Conservation (phyloP, 2,113 vertebrate species). For the Phaetusa simplex region DNA sequence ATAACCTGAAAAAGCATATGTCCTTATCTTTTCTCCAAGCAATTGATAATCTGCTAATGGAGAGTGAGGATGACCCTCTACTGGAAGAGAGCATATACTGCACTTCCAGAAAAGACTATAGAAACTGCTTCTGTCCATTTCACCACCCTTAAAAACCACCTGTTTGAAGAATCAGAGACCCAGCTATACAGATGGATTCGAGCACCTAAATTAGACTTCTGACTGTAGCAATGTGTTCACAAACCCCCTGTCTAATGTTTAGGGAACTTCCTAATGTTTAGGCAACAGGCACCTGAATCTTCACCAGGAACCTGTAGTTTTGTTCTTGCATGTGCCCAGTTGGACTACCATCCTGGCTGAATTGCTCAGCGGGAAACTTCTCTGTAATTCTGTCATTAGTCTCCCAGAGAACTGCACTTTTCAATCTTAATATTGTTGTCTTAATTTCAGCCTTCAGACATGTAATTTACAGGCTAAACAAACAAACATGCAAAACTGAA, state of each 20-base stretch:
- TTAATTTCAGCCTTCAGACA: neutral
- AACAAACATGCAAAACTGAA: neutral
- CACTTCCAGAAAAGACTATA: neutral
- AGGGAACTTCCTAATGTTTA: neutral
- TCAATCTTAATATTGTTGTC: neutral
- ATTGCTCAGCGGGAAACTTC: neutral
- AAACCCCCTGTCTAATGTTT: neutral
- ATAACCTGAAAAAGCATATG: neutral
- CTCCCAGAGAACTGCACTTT: neutral
- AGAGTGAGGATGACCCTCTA: neutral
- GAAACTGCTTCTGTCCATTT: neutral
- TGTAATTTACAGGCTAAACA: neutral
- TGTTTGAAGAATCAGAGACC: neutral
- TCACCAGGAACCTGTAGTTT: neutral
- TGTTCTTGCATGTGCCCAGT: neutral
- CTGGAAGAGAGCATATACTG: neutral
- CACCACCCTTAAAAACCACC: neutral
- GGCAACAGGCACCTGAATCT: neutral
- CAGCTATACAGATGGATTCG: fast-evolving
- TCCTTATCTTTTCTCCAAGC: neutral
- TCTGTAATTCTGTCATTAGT: neutral
- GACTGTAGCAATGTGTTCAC: neutral
- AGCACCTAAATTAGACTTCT: neutral
- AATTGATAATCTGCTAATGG: neutral
- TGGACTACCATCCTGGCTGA: neutral